Percentiles rank a stretch among this genome's conserved stretches.
Evolutionary conservation across 2,888 invertebrate genomes (phyloP).

Genomic region (Xanthia togata): DNA sequence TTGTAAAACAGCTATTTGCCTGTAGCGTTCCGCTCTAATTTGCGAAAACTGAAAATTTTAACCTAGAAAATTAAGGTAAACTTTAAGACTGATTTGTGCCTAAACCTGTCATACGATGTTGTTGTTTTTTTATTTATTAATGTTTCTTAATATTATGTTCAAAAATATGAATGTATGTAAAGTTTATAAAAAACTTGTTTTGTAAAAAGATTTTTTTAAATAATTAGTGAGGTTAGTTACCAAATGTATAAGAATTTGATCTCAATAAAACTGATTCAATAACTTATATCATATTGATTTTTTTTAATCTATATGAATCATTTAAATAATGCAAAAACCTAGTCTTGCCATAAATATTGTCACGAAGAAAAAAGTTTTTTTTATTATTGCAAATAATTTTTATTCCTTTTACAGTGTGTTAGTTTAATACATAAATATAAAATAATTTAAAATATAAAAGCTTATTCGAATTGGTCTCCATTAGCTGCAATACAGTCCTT

Average conservation of each 20-base stretch:
- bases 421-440: too few species aligned
- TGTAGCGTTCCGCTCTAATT: not conserved
- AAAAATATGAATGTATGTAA: not conserved
- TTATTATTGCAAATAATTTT: too few species aligned
- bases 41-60: not conserved
- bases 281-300: not conserved
- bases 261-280: slow-evolving; percentile 1
- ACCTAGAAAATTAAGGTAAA: slow-evolving; percentile 13
- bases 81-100: slow-evolving; percentile 23
- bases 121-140: not conserved
- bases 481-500: too few species aligned
- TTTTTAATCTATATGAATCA: too few species aligned
- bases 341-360: too few species aligned
- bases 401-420: too few species aligned
- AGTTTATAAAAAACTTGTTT: not conserved
- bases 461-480: too few species aligned
- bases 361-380: too few species aligned
- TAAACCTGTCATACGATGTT: not conserved
- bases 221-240: not conserved
- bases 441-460: too few species aligned
- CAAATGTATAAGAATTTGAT: slow-evolving; percentile 1
- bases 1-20: not conserved
- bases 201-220: not conserved
- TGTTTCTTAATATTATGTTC: not conserved
- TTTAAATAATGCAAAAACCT: too few species aligned